Percentiles rank a stretch among this genome's conserved stretches.
phyloP scores from a whole-genome alignment of 2,113 vertebrate genomes.

The Gadus chalcogrammus region DNA sequence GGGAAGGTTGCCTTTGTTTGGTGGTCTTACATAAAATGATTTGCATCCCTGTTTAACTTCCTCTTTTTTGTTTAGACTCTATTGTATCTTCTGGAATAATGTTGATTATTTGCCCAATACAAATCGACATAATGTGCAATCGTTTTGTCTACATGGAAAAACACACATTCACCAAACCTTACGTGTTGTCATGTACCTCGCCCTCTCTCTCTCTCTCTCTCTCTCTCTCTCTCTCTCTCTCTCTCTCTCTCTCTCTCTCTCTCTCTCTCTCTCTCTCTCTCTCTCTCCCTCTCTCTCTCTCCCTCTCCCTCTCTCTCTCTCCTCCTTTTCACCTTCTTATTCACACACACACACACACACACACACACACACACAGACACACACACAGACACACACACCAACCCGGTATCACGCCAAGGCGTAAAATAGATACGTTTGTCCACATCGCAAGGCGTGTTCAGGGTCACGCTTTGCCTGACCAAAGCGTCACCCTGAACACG shows the following conservation, averaged over 20 bases:
- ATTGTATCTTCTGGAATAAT: not conserved
- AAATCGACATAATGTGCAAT: not conserved
- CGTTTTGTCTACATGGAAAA: not conserved
- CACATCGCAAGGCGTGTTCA: too few relatives aligned
- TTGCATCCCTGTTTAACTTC: not conserved
- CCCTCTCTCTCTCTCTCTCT: not conserved
- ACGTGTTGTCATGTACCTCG: not conserved
- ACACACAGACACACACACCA: too few relatives aligned
- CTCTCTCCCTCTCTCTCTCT: conserved; percentile 4
- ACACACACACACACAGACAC: too few relatives aligned
- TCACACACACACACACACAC: not conserved
- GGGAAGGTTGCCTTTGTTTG: not conserved
- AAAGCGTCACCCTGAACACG: too few relatives aligned
- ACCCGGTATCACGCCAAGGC: too few relatives aligned
- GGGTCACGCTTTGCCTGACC: too few relatives aligned
- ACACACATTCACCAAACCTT: not conserved
- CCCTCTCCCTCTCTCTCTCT: too few relatives aligned
- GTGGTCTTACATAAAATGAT: conserved; percentile 4
- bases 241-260: not conserved
- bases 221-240: conserved; percentile 1
- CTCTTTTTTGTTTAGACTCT: too few relatives aligned
- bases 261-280: not conserved
- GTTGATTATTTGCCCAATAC: not conserved
- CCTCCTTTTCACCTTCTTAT: not conserved
- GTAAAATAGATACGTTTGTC: too few relatives aligned